These are phyloP conservation scores for Diceros bicornis DNA, from an alignment of 2,797 vertebrate genomes.

Conservation along the genomic window DNA sequence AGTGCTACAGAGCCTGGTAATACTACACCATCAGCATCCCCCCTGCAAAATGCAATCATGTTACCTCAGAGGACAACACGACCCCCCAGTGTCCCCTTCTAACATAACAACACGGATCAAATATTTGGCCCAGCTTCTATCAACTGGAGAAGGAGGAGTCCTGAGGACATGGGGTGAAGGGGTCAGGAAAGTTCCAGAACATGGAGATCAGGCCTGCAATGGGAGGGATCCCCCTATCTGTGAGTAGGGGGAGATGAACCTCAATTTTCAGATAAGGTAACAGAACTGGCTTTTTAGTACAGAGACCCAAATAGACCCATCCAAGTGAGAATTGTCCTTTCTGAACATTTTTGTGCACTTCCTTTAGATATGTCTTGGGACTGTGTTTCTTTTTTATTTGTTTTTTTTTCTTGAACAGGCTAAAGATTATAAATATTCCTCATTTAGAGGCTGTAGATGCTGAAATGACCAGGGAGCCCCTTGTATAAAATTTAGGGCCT, in stretches of 20 bases:
- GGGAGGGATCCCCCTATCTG: not conserved
- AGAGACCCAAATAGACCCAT: not conserved
- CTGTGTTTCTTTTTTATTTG: not conserved
- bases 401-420: not conserved
- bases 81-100: too few species aligned
- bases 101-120: not conserved
- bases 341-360: not conserved
- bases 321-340: not conserved
- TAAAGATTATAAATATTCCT: slow-evolving; percentile 29
- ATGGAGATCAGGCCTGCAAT: not conserved
- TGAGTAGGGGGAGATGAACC: not conserved
- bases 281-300: not conserved
- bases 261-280: not conserved
- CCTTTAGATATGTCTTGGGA: not conserved
- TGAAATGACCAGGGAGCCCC: slow-evolving; percentile 18
- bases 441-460: slow-evolving; percentile 17
- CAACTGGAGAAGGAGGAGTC: not conserved
- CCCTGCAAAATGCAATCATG: not conserved
- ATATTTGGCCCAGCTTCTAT: not conserved
- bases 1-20: not conserved
- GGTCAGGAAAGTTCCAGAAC: slow-evolving; percentile 43
- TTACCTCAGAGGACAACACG: rapidly evolving
- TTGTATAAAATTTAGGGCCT: slow-evolving; percentile 33
- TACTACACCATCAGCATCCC: rapidly evolving
- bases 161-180: not conserved